Evolutionary conservation across 1,140 invertebrate species (phyloP).

Genomic region (Diuraphis noxia): DNA sequence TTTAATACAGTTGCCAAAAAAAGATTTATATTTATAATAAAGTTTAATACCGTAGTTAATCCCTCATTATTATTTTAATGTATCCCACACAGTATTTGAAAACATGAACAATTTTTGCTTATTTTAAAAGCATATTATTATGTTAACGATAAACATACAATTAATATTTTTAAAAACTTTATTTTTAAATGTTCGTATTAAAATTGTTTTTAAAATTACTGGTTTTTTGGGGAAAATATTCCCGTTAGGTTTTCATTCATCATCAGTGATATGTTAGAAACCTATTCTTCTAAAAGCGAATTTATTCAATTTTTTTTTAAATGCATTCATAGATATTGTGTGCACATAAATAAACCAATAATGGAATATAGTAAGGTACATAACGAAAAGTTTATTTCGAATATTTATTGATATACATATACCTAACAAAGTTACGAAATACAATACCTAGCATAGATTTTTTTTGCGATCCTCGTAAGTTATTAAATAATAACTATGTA

Average conservation of each 20-base stretch:
- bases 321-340: neutral
- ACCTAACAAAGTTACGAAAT: too few species aligned
- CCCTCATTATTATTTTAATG: neutral
- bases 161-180: too few species aligned
- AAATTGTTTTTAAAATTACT: neutral
- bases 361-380: neutral
- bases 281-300: neutral
- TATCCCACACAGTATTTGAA: neutral
- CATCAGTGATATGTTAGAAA: neutral
- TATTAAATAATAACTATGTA: too few species aligned
- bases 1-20: neutral
- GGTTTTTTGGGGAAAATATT: neutral
- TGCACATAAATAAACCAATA: neutral
- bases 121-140: too few species aligned
- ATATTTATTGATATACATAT: too few species aligned
- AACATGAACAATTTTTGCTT: neutral
- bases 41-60: neutral
- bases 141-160: too few species aligned
- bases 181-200: neutral
- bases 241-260: neutral
- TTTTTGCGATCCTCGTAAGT: too few species aligned
- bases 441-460: too few species aligned
- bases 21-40: neutral
- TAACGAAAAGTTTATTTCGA: too few species aligned
- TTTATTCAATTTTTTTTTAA: neutral